These are phyloP conservation scores for Cavia aperea DNA, from an alignment of 2,113 vertebrate species.

Conservation along the genomic window DNA sequence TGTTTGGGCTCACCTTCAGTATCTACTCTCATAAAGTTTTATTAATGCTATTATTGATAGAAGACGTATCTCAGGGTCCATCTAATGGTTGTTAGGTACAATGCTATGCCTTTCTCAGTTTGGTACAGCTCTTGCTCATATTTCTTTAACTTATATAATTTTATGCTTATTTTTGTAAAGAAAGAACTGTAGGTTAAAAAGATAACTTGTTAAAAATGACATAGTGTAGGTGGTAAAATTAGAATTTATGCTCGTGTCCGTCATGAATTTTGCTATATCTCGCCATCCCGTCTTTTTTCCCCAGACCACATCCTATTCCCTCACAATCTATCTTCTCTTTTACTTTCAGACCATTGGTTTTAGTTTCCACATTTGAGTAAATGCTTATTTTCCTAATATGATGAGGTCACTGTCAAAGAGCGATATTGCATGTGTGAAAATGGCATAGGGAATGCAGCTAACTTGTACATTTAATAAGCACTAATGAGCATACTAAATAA, in stretches of 20 bases:
- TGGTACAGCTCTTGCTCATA: background rate
- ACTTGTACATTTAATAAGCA: background rate
- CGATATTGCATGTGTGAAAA: no score
- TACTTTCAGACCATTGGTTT: no score
- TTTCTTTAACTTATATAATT: background rate
- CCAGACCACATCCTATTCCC: background rate
- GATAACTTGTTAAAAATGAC: background rate
- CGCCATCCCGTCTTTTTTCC: background rate
- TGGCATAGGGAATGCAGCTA: no score
- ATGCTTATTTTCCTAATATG: background rate
- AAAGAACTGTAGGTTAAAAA: background rate
- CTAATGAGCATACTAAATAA: background rate
- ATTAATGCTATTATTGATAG: background rate
- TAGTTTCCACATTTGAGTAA: background rate
- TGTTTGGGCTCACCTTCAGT: background rate
- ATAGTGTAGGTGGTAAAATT: background rate
- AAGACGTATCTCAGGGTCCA: background rate
- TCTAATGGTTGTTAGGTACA: background rate
- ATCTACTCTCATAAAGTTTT: background rate
- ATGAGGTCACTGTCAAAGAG: no score
- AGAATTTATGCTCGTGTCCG: background rate
- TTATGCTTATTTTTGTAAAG: conserved; percentile 6
- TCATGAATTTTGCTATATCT: no score
- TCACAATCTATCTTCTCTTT: background rate
- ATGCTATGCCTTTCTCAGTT: conserved; percentile 8